A percentile compares a stretch with the other conserved stretches of the same genome.
Evolutionary conservation across 2,797 vertebrate genomes (phyloP).

Genomic region (Salarias fasciatus): DNA sequence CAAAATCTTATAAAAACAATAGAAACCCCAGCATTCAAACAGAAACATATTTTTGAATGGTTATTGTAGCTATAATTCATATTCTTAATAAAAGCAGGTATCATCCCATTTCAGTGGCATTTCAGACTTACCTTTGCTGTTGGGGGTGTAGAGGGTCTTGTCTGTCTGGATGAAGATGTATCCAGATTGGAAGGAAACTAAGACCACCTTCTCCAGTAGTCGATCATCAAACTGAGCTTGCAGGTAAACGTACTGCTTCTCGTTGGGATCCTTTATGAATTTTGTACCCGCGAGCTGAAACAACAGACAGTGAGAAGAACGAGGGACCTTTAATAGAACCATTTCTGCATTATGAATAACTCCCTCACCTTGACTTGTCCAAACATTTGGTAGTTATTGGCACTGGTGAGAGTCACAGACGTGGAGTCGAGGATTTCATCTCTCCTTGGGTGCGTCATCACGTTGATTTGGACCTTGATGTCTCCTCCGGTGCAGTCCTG

Average conservation of each 20-base stretch:
- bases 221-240: conserved; percentile 59
- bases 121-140: conserved; percentile 71
- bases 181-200: conserved; percentile 85
- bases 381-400: conserved; percentile 30
- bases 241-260: conserved; percentile 80
- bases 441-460: conserved; percentile 62
- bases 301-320: background rate
- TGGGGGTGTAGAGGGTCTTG: conserved; percentile 89
- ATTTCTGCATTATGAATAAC: too few relatives aligned
- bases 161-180: conserved; percentile 84
- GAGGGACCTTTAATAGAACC: too few relatives aligned
- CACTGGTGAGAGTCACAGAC: conserved; percentile 25
- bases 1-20: too few relatives aligned
- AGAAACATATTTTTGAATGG: too few relatives aligned
- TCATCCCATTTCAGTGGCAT: too few relatives aligned
- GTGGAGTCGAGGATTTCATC: background rate
- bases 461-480: conserved; percentile 15
- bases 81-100: too few relatives aligned
- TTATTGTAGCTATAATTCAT: too few relatives aligned
- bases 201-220: conserved; percentile 81
- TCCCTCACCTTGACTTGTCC: conserved; percentile 63
- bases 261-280: conserved; percentile 34
- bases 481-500: conserved; percentile 48
- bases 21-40: too few relatives aligned
- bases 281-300: conserved; percentile 60